Evolutionary conservation across 2,888 invertebrate species (phyloP), one percentile per base, ranked within the genome.

Genomic region (Eumerus sabulonum): DNA sequence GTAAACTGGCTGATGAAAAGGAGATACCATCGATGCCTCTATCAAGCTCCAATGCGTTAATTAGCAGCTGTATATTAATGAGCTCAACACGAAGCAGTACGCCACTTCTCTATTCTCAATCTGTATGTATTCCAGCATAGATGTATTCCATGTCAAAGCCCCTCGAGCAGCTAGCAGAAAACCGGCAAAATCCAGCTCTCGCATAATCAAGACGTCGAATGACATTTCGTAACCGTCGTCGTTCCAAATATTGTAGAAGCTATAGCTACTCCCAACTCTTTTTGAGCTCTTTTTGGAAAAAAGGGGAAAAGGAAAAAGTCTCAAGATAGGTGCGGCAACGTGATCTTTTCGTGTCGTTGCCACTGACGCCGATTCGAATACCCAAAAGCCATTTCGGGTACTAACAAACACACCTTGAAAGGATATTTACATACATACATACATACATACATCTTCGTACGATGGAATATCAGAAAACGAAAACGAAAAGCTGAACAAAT

Each of bases 241-340:
- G 62, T 53, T 63, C 51, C 64, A 16, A 60, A 63, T 42, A 35
- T 4, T 19, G 9, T 50, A 38, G 40, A 36, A 35, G 13, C 48
- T 27, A 27, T n/a, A n/a, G n/a, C n/a, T n/a, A n/a, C n/a, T 54
- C 54, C 62, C 47, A 57, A 18, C 9, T 18, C 27, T 27, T 27
- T 27, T 27, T 27, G 27, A 7, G 27, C 3, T 7, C 2, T 27
- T 4, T 27, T 27, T 2, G 27, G 27, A 7, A 7, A 7, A 27
- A 27, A 27, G 27, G 27, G 27, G 27, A 27, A 27, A 27, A n/a
- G n/a, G n/a, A n/a, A 27, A 27, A 27, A 27, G 27, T 27, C 27
- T 2, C 18, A 19, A n/a, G 12, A 57, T 68, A 63, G 74, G 74
- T 63, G 74, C 74, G 74, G 74, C 68, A 36, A 63, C 63, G 44